Evolutionary conservation across 2,888 invertebrate species (phyloP).

Genomic region (Abrostola triplasia): DNA sequence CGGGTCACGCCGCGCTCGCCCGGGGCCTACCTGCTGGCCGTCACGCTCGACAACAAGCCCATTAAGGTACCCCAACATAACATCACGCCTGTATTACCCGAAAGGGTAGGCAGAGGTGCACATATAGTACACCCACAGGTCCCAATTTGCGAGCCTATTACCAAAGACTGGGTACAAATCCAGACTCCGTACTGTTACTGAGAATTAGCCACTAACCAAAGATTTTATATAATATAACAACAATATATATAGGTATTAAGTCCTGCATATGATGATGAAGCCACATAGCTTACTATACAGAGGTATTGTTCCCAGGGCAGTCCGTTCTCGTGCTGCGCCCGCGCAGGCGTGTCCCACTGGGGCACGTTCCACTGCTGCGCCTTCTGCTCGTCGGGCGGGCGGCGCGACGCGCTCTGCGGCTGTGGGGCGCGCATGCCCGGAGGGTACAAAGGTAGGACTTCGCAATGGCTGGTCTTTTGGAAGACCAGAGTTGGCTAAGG

Average conservation of each 20-base stretch:
- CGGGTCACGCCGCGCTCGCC: slow-evolving; percentile 90
- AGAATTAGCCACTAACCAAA: too few species aligned
- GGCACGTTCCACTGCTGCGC: slow-evolving; percentile 94
- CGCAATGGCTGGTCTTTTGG: neutral
- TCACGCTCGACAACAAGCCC: slow-evolving; percentile 90
- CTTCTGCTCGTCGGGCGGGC: slow-evolving; percentile 94
- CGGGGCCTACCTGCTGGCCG: slow-evolving; percentile 89
- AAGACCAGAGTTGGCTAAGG: neutral
- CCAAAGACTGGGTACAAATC: too few species aligned
- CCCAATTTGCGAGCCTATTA: too few species aligned
- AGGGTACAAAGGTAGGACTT: slow-evolving; percentile 84
- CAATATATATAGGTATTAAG: too few species aligned
- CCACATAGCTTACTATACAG: too few species aligned
- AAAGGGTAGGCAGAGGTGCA: neutral
- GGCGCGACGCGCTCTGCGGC: slow-evolving; percentile 90
- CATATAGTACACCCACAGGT: too few species aligned
- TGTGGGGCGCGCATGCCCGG: slow-evolving; percentile 93
- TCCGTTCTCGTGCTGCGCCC: slow-evolving; percentile 90
- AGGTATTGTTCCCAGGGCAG: slow-evolving; percentile 86
- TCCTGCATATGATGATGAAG: too few species aligned
- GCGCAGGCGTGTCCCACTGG: slow-evolving; percentile 90
- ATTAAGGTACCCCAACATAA: slow-evolving; percentile 91
- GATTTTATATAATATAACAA: too few species aligned
- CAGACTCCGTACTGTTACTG: neutral
- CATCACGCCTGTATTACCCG: too few species aligned